phyloP scores from a whole-genome alignment of 2,888 invertebrate genomes.

The Chrysodeixis includens region DNA sequence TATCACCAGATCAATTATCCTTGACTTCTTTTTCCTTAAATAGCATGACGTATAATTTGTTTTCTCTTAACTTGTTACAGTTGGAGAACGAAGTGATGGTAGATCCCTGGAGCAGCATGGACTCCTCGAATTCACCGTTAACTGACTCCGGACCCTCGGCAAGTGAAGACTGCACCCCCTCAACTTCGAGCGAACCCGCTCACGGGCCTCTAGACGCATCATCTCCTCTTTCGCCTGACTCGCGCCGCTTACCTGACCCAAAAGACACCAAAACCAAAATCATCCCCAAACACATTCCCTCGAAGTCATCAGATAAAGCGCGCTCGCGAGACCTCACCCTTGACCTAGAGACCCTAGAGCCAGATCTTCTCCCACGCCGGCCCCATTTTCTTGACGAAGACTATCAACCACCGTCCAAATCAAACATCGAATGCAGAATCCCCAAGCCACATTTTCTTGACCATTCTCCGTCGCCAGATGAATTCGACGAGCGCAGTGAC shows the following conservation, averaged over 20 bases:
- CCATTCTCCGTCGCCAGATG: slow-evolving; percentile 87
- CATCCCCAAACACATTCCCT: slow-evolving; percentile 64
- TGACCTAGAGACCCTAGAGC: slow-evolving; percentile 79
- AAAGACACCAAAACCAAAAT: slow-evolving; percentile 75
- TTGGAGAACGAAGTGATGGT: slow-evolving; percentile 89
- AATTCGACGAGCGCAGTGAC: slow-evolving; percentile 85
- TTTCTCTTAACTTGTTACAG: slow-evolving; percentile 80
- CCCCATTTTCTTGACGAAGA: slow-evolving; percentile 91
- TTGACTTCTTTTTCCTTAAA: slow-evolving; percentile 69
- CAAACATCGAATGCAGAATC: slow-evolving; percentile 85
- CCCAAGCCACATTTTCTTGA: slow-evolving; percentile 88
- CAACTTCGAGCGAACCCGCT: slow-evolving; percentile 81
- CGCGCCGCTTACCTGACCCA: slow-evolving; percentile 78
- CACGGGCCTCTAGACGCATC: slow-evolving; percentile 71
- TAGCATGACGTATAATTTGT: slow-evolving; percentile 45
- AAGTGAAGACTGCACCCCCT: slow-evolving; percentile 86
- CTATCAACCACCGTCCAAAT: slow-evolving; percentile 88
- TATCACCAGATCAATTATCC: slow-evolving; percentile 62
- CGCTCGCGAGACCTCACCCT: slow-evolving; percentile 82
- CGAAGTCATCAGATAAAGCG: slow-evolving; percentile 79
- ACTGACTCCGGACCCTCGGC: slow-evolving; percentile 87
- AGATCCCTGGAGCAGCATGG: slow-evolving; percentile 89
- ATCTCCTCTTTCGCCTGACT: slow-evolving; percentile 73
- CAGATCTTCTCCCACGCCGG: slow-evolving; percentile 82
- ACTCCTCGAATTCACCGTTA: slow-evolving; percentile 87